A percentile compares a stretch with the other conserved stretches of the same genome.
These are phyloP conservation scores for Pseudomyrmex sp. DNA, from an alignment of 1,140 invertebrate genomes.

Conservation along the genomic window DNA sequence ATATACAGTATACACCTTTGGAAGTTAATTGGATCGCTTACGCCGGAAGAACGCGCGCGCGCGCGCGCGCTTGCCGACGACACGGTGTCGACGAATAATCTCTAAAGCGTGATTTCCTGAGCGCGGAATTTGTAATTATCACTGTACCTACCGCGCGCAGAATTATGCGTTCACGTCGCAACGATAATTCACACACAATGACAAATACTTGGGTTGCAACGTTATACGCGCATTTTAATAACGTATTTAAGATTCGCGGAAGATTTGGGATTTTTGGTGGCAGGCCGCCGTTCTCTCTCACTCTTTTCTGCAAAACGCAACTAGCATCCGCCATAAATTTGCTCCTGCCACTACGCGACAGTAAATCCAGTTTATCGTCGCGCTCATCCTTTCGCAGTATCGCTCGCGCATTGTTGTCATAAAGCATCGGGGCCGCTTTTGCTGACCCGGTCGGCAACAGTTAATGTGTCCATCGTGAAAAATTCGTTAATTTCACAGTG, in stretches of 20 bases:
- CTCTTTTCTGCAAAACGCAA: conserved; percentile 3
- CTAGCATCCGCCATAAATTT: conserved; percentile 51
- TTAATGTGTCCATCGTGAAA: conserved; percentile 77
- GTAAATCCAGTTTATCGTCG: conserved; percentile 58
- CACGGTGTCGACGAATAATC: conserved; percentile 12
- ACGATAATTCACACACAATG: neutral
- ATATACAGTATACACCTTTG: conserved; percentile 34
- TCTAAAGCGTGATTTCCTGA: neutral
- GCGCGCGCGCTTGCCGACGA: no score
- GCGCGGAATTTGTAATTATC: conserved; percentile 30
- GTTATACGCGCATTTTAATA: no score
- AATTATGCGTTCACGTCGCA: conserved; percentile 1
- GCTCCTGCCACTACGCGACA: conserved; percentile 27
- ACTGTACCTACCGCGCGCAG: neutral
- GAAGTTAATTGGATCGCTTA: conserved; percentile 70
- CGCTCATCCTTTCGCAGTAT: conserved; percentile 63
- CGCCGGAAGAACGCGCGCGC: neutral
- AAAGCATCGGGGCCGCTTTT: conserved; percentile 72
- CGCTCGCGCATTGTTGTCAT: conserved; percentile 69
- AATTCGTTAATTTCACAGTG: conserved; percentile 81
- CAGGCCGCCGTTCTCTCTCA: neutral
- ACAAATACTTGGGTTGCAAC: no score
- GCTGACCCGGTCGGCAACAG: conserved; percentile 64
- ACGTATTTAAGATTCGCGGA: no score
- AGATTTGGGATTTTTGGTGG: no score